These are phyloP conservation scores for Alauda arvensis DNA, from an alignment of 2,797 vertebrate genomes.

Conservation along the genomic window DNA sequence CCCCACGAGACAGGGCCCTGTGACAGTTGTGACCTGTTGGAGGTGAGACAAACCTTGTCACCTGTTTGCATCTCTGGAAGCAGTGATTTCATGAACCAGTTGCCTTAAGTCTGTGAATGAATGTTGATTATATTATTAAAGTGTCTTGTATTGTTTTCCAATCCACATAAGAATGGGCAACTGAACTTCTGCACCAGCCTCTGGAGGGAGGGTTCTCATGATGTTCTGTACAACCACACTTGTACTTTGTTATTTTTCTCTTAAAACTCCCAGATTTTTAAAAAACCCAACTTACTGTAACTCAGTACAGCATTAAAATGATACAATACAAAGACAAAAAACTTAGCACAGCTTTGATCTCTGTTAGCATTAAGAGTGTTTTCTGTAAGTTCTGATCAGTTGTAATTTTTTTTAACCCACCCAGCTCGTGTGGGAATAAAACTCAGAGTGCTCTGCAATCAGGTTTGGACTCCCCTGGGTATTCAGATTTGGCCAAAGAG, in stretches of 20 bases:
- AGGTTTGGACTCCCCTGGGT: not conserved
- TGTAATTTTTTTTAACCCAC: not conserved
- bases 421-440: not conserved
- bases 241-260: not conserved
- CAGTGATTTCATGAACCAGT: slow-evolving; percentile 64
- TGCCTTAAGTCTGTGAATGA: slow-evolving; percentile 79
- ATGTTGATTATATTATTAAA: slow-evolving; percentile 65
- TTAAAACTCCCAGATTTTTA: not conserved
- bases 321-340: not conserved
- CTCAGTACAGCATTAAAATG: not conserved
- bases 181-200: slow-evolving; percentile 53
- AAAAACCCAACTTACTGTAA: not conserved
- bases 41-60: not conserved
- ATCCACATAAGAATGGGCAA: slow-evolving; percentile 55
- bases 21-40: slow-evolving; percentile 4
- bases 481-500: slow-evolving; percentile 1
- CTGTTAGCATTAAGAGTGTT: not conserved
- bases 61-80: slow-evolving; percentile 40
- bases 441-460: not conserved
- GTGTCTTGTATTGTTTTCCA: slow-evolving; percentile 61
- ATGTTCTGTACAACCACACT: not conserved
- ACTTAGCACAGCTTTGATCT: not conserved
- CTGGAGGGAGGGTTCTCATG: not conserved
- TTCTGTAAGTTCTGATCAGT: not conserved
- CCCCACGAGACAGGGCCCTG: not conserved